Conservation (phyloP, 2,888 invertebrate genomes). For the Hedychridium roseum region DNA sequence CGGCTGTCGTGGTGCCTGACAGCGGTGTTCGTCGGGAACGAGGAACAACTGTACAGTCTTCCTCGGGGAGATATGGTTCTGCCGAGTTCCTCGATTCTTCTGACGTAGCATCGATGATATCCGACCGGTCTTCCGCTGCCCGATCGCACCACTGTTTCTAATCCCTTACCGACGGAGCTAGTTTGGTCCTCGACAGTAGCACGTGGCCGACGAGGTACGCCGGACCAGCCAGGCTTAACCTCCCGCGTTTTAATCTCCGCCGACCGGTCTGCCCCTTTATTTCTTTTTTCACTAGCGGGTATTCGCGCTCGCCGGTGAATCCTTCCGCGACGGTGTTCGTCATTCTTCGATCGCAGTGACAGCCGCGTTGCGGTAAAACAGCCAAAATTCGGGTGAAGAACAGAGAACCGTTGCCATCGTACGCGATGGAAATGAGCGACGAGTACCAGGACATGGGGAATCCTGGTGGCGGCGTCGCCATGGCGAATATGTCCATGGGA, state of each 20-base stretch:
- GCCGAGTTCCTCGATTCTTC: too few species aligned
- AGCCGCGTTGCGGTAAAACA: constrained; percentile 47
- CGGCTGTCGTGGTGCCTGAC: too few species aligned
- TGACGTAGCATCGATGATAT: too few species aligned
- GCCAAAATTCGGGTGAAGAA: constrained; percentile 91
- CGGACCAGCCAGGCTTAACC: too few species aligned
- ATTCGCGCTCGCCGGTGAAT: neutral
- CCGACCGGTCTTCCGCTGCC: too few species aligned
- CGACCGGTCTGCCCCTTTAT: neutral
- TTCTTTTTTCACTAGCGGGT: neutral
- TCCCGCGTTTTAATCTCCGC: neutral
- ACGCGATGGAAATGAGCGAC: constrained; percentile 76
- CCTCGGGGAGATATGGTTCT: too few species aligned
- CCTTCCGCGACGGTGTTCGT: constrained; percentile 19
- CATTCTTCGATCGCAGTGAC: constrained; percentile 21
- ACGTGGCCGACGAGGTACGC: too few species aligned
- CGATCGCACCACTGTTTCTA: too few species aligned
- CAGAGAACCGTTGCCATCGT: constrained; percentile 85
- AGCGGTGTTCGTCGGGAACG: too few species aligned
- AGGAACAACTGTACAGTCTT: too few species aligned
- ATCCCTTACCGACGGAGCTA: too few species aligned
- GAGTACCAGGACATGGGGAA: constrained; percentile 59
- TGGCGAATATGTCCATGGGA: constrained; percentile 57
- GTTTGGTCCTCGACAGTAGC: too few species aligned
- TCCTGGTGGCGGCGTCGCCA: constrained; percentile 51